Evolutionary conservation across 2,797 vertebrate genomes (phyloP), one percentile per base, ranked within the genome.

Genomic region (Alca torda): DNA sequence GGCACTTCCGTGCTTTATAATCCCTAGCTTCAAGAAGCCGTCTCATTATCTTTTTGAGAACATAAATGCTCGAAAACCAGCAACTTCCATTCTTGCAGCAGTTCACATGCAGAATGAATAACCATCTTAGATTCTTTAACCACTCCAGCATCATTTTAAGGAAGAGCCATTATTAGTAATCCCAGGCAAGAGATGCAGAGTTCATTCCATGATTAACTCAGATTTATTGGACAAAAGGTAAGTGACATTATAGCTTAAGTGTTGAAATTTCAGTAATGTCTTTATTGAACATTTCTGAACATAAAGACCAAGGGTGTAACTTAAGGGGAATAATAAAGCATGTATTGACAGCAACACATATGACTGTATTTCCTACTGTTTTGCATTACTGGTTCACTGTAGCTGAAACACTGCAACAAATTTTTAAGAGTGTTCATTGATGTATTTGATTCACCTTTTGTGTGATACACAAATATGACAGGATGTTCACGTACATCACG

Each of bases 161-260:
- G 16, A 83, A 87, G 33, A 78, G 17, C n/a, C 90, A 15, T 74
- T 92, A 87, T 78, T 87, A 94, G 59, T 79, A 73, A 74, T 73
- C 28, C 60, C 46, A 94, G 60, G 59, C 33, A 84, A 82, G 26
- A 72, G 46, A 39, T 56, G 43, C 16, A 83, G 20, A 68, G 68
- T 92, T 93, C 78, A 87, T 94, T 82, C 51, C 79, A 91, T 37
- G 24, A 64, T 83, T 83, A 92, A 92, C 41, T 69, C 13, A 90
- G 51, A 87, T 95, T 96, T 95, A 74, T 86, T 94, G 64, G 84
- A 91, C 64, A 76, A 54, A 84, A 81, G 60, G 35, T 82, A 83
- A 81, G 59, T 89, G 73, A 87, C 43, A 82, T 57, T 41, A 63
- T 48, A 77, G 19, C 14, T 63, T 93, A 74, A 86, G 67, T 86